Percentiles rank a stretch among this genome's conserved stretches.
Conservation (phyloP, 2,113 vertebrate species). For the Tichodroma muraria region DNA sequence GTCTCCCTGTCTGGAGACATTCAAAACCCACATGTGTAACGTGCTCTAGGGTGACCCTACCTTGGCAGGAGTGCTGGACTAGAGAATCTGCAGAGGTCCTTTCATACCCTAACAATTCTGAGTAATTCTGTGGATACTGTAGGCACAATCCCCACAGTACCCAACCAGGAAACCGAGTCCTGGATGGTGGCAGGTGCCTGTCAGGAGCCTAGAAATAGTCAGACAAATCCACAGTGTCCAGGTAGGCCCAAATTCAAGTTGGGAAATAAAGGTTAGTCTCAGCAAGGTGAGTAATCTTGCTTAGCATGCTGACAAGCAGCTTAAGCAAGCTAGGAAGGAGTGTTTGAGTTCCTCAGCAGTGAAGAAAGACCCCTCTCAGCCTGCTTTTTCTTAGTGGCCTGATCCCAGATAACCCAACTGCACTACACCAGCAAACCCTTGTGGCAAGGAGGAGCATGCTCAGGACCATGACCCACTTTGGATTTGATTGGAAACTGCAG, state of each 20-base stretch:
- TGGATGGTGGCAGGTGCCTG: no score
- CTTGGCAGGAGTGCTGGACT: background rate
- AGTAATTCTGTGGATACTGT: background rate
- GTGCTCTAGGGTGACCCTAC: background rate
- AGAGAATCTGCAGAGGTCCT: background rate
- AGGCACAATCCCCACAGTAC: background rate
- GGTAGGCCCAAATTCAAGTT: background rate
- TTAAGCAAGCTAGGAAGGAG: background rate
- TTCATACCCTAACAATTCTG: background rate
- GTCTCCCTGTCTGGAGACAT: background rate
- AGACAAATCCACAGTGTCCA: background rate
- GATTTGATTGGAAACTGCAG: background rate
- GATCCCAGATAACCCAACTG: background rate
- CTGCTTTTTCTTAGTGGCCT: background rate
- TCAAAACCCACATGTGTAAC: background rate
- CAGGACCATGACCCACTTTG: no score
- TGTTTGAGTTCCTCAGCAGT: accelerated
- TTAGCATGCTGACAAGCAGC: background rate
- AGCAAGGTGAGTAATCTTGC: background rate
- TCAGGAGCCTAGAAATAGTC: background rate
- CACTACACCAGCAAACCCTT: background rate
- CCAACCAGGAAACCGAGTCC: background rate
- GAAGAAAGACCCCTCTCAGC: background rate
- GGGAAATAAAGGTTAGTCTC: background rate
- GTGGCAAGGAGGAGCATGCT: accelerated